Base-by-base conservation (phyloP, 1,140 invertebrate genomes). In the Maconellicoccus hirsutus region DNA sequence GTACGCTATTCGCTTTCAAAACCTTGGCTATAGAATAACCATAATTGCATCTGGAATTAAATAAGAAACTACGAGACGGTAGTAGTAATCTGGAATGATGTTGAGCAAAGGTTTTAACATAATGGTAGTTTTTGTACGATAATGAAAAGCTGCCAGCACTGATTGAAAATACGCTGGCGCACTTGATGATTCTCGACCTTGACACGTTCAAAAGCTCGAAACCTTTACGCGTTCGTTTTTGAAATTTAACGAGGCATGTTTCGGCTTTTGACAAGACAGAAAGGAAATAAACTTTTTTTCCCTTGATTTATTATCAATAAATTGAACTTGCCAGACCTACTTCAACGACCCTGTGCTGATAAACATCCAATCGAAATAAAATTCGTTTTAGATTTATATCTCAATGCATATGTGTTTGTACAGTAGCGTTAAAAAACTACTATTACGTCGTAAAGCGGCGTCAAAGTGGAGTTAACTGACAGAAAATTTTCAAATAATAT, bases 101-200 rank as follows among this genome's bases (percentile, higher is more conserved):
- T 33, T 33, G 12, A 12, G 29, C 12, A 33, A 33, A 33, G 29
- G 29, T 33, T 33, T 33, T 12, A 33, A 33, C 29, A 52, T 16
- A 52, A 3, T 52, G 12, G 42, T 52, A 52, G 42, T 16, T 52
- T 52, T 52, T 52, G 42, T 52, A 52, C 42, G 42, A 52, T 52
- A 16, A 52, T 19, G 42, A 52, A 52, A 52, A 52, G n/a, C 42
- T 38, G 42, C 42, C 42, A 52, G 42, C 42, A 52, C 42, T 52
- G 42, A 52, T 52, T 52, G 42, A 52, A 33, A 33, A 16, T 16
- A 52, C 42, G 42, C 42, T 52, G 42, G 42, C 42, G 42, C 42
- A 52, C 4, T 52, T 52, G 42, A 52, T 52, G 42, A 52, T 52
- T 52, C 42, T 52, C 42, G 42, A 52, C 42, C 42, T 52, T 52